Conservation (phyloP, 2,888 invertebrate genomes). For the Rapana venosa region DNA sequence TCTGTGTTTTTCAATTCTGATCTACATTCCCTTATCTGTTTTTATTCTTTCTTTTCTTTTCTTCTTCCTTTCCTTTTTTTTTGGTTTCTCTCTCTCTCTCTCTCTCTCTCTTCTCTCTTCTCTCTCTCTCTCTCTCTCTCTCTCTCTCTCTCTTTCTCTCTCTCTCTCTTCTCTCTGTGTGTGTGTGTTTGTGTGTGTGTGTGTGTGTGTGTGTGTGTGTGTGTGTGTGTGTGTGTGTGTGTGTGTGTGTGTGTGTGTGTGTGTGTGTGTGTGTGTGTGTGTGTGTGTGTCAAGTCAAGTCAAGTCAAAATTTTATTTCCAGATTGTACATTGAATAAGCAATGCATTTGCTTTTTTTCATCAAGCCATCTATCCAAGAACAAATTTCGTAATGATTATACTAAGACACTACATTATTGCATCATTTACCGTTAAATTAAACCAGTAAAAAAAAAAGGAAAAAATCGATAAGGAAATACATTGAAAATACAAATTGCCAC, state of each 20-base stretch:
- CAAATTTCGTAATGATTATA: background rate
- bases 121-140: background rate
- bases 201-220: background rate
- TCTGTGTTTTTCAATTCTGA: too few species aligned
- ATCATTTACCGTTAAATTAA: background rate
- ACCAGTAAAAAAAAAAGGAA: background rate
- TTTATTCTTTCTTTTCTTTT: too few species aligned
- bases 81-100: too few species aligned
- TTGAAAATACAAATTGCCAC: too few species aligned
- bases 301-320: background rate
- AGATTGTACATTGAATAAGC: too few species aligned
- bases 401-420: too few species aligned
- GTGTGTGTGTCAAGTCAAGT: background rate
- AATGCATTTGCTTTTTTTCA: too few species aligned
- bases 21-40: too few species aligned
- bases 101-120: too few species aligned
- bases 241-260: slow-evolving; percentile 5
- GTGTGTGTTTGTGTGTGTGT: too few species aligned
- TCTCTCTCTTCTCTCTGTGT: background rate
- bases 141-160: background rate
- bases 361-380: background rate
- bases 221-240: background rate
- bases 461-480: background rate
- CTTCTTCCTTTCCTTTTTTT: too few species aligned
- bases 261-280: slow-evolving; percentile 18